A percentile compares a stretch with the other conserved stretches of the same genome.
phyloP scores from a whole-genome alignment of 2,888 invertebrate species.

The Pyrrhosoma nymphula region DNA sequence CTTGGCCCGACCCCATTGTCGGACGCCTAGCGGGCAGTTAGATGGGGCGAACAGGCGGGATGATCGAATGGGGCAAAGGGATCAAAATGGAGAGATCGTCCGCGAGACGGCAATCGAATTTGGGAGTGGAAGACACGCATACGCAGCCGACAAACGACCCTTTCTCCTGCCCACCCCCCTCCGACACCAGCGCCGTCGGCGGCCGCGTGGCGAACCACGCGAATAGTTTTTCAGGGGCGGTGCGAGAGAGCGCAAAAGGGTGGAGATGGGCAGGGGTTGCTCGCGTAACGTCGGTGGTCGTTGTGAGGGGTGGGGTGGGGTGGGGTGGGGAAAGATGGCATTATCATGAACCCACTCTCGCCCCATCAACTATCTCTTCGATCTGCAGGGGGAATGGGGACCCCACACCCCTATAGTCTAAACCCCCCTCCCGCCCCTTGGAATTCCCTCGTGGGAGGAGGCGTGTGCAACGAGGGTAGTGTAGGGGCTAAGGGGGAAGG shows the following conservation, averaged over 20 bases:
- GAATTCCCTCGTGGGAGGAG: not conserved
- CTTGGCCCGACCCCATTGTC: slow-evolving; percentile 20
- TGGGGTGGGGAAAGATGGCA: not conserved
- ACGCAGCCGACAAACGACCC: slow-evolving; percentile 6
- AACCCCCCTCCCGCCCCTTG: not conserved
- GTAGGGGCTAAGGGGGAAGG: not conserved
- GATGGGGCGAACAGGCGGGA: not conserved
- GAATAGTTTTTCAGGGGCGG: not conserved
- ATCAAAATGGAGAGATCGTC: not conserved
- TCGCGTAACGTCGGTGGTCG: not conserved
- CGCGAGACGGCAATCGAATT: slow-evolving; percentile 27
- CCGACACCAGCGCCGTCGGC: slow-evolving; percentile 4
- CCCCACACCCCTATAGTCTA: not conserved
- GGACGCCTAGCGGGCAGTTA: not conserved
- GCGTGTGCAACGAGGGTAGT: no score
- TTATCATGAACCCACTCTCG: slow-evolving; percentile 26
- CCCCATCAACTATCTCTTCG: slow-evolving; percentile 8
- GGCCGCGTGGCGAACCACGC: slow-evolving; percentile 21
- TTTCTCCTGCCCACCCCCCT: not conserved
- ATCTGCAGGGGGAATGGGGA: not conserved
- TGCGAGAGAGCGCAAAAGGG: no score
- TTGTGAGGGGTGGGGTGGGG: not conserved
- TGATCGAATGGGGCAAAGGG: not conserved
- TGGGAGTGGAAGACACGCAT: not conserved
- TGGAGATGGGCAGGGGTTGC: not conserved